Conservation (phyloP, 2,113 vertebrate species). For the Nannobrachium achirus region DNA sequence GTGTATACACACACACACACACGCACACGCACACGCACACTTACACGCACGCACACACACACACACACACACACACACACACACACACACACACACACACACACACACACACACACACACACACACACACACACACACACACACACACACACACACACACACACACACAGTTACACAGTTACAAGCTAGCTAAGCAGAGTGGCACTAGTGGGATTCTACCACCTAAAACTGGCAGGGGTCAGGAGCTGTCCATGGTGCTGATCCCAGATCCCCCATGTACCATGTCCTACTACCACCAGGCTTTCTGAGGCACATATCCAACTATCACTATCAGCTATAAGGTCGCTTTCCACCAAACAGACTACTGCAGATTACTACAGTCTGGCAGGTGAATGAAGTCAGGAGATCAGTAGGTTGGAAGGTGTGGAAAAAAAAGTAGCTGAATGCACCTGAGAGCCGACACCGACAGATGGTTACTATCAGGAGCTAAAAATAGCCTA, state of each 20-base stretch:
- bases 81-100: not conserved
- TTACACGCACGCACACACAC: too few species aligned
- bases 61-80: not conserved
- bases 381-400: too few species aligned
- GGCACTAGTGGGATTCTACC: not conserved
- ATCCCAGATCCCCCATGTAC: not conserved
- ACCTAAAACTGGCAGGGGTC: not conserved
- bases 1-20: not conserved
- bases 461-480: too few species aligned
- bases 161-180: not conserved
- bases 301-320: too few species aligned
- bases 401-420: too few species aligned
- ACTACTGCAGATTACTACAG: too few species aligned
- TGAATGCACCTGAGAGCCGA: too few species aligned
- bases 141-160: not conserved
- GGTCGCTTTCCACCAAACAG: too few species aligned
- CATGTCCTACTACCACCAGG: too few species aligned
- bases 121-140: not conserved
- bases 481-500: too few species aligned
- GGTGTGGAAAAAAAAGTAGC: too few species aligned
- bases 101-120: not conserved
- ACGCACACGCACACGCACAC: not conserved
- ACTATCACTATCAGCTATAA: too few species aligned
- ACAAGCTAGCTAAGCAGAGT: not conserved
- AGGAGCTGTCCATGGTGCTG: conserved; percentile 51